Percentiles rank a stretch among this genome's conserved stretches.
phyloP scores from a whole-genome alignment of 2,113 vertebrate genomes.

The Boulengeromyrus knoepffleri region DNA sequence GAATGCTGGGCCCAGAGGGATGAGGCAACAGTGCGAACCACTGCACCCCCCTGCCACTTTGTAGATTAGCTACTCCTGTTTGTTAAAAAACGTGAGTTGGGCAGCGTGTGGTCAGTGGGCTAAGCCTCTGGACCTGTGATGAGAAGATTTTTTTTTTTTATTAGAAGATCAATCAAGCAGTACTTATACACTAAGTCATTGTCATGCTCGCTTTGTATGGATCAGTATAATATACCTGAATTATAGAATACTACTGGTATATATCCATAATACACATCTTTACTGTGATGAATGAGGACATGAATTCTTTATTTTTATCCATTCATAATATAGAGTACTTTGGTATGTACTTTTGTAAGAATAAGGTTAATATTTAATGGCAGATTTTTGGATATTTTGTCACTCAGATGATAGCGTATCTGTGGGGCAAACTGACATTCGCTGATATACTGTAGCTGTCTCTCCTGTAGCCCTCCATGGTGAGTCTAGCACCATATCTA shows the following conservation, averaged over 20 bases:
- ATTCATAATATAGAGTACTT: background rate
- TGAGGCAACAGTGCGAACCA: no score
- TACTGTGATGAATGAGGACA: background rate
- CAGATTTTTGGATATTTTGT: background rate
- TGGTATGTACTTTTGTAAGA: background rate
- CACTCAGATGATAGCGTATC: no score
- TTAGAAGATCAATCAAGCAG: background rate
- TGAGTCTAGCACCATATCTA: background rate
- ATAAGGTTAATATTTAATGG: background rate
- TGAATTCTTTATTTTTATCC: background rate
- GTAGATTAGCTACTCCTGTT: no score
- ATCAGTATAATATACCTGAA: background rate
- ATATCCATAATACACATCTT: background rate
- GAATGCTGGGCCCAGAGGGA: no score
- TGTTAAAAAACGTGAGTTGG: no score
- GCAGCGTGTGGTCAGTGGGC: no score
- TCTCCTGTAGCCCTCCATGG: background rate
- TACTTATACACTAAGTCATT: background rate
- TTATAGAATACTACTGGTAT: background rate
- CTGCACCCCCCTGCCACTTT: no score
- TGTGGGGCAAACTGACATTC: background rate
- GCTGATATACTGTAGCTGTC: background rate
- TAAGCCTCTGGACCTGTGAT: no score
- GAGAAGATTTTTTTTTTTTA: background rate
- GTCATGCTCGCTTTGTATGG: background rate